A percentile compares a stretch with the other conserved stretches of the same genome.
phyloP scores from a whole-genome alignment of 2,113 vertebrate genomes.

The Phodopus roborovskii region DNA sequence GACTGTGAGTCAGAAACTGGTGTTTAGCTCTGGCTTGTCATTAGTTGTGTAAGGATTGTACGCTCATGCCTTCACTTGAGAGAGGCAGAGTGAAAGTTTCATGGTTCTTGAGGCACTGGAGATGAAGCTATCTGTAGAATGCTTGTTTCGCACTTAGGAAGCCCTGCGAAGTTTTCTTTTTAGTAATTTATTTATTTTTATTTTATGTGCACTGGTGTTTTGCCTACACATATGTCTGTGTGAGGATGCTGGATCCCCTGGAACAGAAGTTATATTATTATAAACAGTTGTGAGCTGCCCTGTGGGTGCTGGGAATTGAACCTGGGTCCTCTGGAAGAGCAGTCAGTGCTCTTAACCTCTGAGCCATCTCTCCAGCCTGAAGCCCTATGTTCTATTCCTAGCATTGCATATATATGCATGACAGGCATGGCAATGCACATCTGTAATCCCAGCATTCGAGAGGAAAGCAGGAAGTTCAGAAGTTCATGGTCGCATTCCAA shows the following conservation, averaged over 20 bases:
- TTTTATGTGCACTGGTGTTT: too few relatives aligned
- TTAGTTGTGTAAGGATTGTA: not conserved
- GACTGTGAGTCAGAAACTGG: not conserved
- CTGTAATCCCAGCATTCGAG: not conserved
- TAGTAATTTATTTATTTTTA: too few relatives aligned
- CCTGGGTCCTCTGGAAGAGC: too few relatives aligned
- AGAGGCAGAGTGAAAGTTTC: not conserved
- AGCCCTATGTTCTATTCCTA: not conserved
- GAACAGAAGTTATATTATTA: too few relatives aligned
- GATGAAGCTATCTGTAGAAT: not conserved
- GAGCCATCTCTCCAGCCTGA: too few relatives aligned
- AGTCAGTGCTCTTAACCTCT: too few relatives aligned
- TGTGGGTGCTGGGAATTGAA: too few relatives aligned
- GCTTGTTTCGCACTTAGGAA: not conserved
- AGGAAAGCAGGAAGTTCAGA: not conserved
- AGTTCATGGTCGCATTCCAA: not conserved
- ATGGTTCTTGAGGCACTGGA: not conserved
- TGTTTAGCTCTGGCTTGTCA: not conserved
- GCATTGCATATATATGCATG: not conserved
- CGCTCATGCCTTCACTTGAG: not conserved
- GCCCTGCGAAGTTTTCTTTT: not conserved
- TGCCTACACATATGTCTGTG: too few relatives aligned
- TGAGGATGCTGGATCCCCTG: too few relatives aligned
- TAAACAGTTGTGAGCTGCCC: too few relatives aligned
- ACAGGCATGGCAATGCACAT: not conserved